Percentiles rank a stretch among this genome's conserved stretches.
phyloP scores from a whole-genome alignment of 2,797 vertebrate genomes.

The Chaetodon trifasciatus region DNA sequence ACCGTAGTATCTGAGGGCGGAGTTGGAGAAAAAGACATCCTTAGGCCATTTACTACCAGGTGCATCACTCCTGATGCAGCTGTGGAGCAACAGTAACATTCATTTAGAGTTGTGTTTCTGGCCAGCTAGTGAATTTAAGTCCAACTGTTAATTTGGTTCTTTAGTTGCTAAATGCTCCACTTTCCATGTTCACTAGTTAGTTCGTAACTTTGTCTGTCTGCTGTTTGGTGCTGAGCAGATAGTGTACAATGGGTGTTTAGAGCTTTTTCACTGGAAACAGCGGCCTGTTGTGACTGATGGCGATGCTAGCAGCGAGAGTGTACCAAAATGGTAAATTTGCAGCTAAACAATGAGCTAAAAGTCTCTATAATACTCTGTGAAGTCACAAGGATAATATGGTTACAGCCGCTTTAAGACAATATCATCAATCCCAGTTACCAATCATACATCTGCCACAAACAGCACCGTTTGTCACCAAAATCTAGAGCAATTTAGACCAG shows the following conservation, averaged over 20 bases:
- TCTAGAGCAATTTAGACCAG: background rate
- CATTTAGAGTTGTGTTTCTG: background rate
- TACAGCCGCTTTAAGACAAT: background rate
- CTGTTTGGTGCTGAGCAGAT: background rate
- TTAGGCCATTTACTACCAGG: background rate
- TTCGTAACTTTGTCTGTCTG: background rate
- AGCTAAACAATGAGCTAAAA: background rate
- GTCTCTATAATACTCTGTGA: background rate
- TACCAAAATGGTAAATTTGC: too few species aligned
- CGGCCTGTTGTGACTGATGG: background rate
- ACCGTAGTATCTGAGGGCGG: constrained; percentile 90
- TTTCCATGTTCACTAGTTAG: background rate
- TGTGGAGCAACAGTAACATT: background rate
- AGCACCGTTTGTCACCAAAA: background rate
- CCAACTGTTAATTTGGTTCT: background rate
- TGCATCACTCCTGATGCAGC: background rate
- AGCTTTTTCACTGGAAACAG: background rate
- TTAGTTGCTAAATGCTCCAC: background rate
- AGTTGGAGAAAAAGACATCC: background rate
- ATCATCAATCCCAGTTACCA: background rate
- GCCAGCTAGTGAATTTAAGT: background rate
- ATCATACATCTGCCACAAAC: background rate
- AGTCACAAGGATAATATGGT: too few species aligned
- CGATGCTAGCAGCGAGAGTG: background rate
- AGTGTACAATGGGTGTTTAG: background rate